Percentiles rank a stretch among this genome's conserved stretches.
Conservation (phyloP, 2,888 invertebrate species). For the Meteorus cinctellus region DNA sequence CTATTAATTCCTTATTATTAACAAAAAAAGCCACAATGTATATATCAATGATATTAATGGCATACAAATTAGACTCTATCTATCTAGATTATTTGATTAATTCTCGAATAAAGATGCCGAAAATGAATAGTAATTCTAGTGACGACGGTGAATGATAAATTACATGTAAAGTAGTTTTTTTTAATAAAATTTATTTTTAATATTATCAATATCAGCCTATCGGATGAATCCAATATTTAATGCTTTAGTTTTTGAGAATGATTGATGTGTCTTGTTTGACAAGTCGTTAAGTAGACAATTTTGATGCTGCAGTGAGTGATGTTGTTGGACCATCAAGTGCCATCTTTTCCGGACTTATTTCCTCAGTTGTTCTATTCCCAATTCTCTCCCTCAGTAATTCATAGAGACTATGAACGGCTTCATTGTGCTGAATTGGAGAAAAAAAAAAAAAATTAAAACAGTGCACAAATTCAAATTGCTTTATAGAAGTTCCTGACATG, state of each 20-base stretch:
- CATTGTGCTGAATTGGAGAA: constrained; percentile 80
- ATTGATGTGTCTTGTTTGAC: neutral
- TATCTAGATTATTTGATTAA: constrained; percentile 64
- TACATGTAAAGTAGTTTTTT: neutral
- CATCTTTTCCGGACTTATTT: constrained; percentile 76
- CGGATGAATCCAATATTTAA: neutral
- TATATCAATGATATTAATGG: constrained; percentile 67
- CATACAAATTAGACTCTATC: constrained; percentile 65
- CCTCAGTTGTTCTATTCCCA: constrained; percentile 75
- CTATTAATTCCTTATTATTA: constrained; percentile 58
- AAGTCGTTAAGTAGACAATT: constrained; percentile 73
- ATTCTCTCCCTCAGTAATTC: constrained; percentile 87
- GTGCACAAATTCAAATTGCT: neutral
- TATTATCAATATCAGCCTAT: neutral
- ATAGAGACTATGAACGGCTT: constrained; percentile 87
- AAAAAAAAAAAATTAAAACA: constrained; percentile 26
- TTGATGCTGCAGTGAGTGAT: constrained; percentile 89
- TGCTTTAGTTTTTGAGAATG: neutral
- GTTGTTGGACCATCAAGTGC: constrained; percentile 87
- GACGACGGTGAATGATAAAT: neutral
- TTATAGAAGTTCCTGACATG: too few species aligned
- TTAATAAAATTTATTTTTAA: constrained; percentile 13
- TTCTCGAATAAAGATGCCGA: constrained; percentile 51
- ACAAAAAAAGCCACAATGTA: constrained; percentile 64
- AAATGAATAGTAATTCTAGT: constrained; percentile 22